Evolutionary conservation across 2,797 vertebrate genomes (phyloP).

Genomic region (Gymnoscopelus braueri): DNA sequence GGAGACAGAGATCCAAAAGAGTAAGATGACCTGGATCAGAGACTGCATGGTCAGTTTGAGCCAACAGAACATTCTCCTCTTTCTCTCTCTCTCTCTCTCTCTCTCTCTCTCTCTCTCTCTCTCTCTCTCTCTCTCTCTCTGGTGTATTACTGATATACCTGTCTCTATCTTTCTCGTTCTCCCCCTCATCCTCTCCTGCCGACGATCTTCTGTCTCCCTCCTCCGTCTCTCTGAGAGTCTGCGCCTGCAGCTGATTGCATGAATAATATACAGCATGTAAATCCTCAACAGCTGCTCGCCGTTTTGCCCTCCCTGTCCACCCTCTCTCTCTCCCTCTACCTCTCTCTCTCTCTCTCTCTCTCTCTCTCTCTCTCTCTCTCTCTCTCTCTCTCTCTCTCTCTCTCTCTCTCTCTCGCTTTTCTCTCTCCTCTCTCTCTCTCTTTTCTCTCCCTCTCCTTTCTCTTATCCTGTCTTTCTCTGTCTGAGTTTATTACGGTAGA

Average conservation of each 20-base stretch:
- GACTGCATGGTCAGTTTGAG: constrained; percentile 40
- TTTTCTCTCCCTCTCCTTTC: constrained; percentile 47
- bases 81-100: constrained; percentile 8
- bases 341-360: neutral
- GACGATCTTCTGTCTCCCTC: constrained; percentile 1
- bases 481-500: constrained; percentile 50
- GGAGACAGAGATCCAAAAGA: constrained; percentile 25
- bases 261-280: constrained; percentile 72
- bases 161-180: constrained; percentile 6
- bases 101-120: constrained; percentile 39
- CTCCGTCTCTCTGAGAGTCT: neutral
- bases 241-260: constrained; percentile 68
- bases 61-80: constrained; percentile 24
- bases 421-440: neutral
- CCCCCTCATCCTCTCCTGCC: constrained; percentile 20
- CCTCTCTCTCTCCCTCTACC: neutral
- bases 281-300: constrained; percentile 70
- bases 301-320: constrained; percentile 40
- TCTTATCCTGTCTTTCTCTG: constrained; percentile 31
- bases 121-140: constrained; percentile 12
- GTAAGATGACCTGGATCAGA: constrained; percentile 43
- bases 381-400: constrained; percentile 38
- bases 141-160: neutral
- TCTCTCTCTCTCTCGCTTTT: constrained; percentile 2
- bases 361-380: constrained; percentile 16